Evolutionary conservation across 2,113 vertebrate species (phyloP).

Genomic region (Corythoichthys intestinalis): DNA sequence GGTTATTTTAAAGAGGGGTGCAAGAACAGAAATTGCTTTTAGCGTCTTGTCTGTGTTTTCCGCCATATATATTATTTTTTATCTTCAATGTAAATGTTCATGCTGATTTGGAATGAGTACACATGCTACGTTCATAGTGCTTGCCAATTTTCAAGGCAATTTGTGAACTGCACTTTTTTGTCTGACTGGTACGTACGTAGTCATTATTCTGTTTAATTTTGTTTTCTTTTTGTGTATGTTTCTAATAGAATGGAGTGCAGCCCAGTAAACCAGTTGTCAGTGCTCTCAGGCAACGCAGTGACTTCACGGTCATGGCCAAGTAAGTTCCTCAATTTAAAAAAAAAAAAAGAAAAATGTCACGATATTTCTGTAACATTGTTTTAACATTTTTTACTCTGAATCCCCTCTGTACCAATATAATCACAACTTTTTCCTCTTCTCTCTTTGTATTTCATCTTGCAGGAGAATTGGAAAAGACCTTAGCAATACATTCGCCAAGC

Average conservation of each 20-base stretch:
- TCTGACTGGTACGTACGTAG: no score
- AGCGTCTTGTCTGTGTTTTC: no score
- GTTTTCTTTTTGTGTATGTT: neutral
- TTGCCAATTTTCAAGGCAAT: neutral
- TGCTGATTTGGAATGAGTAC: neutral
- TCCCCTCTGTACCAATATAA: neutral
- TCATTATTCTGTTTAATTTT: neutral
- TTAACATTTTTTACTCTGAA: neutral
- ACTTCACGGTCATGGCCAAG: constrained; percentile 93
- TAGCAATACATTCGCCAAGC: constrained; percentile 91
- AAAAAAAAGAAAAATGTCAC: no score
- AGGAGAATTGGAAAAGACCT: constrained; percentile 93
- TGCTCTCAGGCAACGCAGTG: constrained; percentile 84
- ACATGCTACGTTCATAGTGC: neutral
- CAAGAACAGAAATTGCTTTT: no score
- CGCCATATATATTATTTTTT: no score
- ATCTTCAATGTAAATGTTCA: no score
- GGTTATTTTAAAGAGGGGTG: no score
- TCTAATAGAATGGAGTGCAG: constrained; percentile 81
- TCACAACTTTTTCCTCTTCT: neutral
- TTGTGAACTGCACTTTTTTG: no score
- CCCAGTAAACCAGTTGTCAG: constrained; percentile 71
- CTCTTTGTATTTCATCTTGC: constrained; percentile 13
- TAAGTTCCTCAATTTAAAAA: constrained; percentile 64
- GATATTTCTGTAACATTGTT: neutral